Conservation (phyloP, 1,140 invertebrate species). For the Drosophila sechellia region DNA sequence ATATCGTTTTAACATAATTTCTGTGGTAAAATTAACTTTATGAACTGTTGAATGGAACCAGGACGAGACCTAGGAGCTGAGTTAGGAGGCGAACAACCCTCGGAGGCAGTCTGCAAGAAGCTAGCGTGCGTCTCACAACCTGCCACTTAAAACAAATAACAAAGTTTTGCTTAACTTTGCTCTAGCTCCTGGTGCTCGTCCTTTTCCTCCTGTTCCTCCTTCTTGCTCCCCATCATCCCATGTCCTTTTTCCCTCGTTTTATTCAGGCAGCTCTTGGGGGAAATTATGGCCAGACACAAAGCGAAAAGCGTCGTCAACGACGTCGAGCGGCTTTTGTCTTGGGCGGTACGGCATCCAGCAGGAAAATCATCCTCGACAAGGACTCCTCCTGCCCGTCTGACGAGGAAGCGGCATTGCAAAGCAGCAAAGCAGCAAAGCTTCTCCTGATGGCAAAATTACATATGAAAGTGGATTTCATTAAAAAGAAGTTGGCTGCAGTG, state of each 20-base stretch:
- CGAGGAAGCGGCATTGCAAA: constrained; percentile 29
- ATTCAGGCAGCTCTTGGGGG: constrained; percentile 57
- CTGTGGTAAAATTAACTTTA: constrained; percentile 84
- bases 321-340: constrained; percentile 73
- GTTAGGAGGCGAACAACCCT: constrained; percentile 35
- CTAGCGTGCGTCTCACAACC: constrained; percentile 74
- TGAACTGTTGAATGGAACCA: constrained; percentile 81
- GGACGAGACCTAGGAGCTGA: constrained; percentile 32
- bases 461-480: constrained; percentile 83
- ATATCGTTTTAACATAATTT: constrained; percentile 84
- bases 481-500: constrained; percentile 62
- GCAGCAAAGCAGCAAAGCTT: constrained; percentile 15
- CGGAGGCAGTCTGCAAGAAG: constrained; percentile 41
- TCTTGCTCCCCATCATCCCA: background rate
- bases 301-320: constrained; percentile 61
- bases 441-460: constrained; percentile 68
- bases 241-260: constrained; percentile 13
- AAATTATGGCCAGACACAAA: constrained; percentile 83
- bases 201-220: background rate
- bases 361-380: constrained; percentile 62
- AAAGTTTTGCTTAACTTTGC: constrained; percentile 83
- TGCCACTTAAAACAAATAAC: constrained; percentile 83
- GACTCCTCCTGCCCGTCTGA: constrained; percentile 32
- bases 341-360: constrained; percentile 46
- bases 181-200: constrained; percentile 39